These are phyloP conservation scores for Zalophus californianus DNA, from an alignment of 2,797 vertebrate genomes.

Conservation along the genomic window DNA sequence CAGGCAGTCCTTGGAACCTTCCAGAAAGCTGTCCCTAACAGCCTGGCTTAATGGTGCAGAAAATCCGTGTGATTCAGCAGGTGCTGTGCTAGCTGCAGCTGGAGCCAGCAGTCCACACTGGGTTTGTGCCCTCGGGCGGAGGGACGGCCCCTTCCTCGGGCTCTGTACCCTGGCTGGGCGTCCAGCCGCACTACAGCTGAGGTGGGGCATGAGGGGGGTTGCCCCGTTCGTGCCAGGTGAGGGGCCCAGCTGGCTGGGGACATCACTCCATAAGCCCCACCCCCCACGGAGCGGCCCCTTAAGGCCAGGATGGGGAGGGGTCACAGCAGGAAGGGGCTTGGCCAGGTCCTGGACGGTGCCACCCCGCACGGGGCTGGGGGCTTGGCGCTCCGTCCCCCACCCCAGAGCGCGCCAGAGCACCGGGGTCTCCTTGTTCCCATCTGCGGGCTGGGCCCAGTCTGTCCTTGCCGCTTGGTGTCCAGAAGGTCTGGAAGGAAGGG, in stretches of 20 bases:
- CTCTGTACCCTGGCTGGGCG: neutral
- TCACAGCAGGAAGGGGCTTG: neutral
- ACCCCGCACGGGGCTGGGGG: neutral
- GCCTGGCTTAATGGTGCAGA: neutral
- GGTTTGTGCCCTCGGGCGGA: conserved; percentile 79
- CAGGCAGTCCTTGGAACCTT: neutral
- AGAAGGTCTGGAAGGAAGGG: neutral
- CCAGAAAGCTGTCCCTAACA: neutral
- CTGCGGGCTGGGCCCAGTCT: accelerated
- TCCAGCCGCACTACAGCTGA: neutral
- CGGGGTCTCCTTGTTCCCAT: neutral
- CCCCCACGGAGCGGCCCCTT: accelerated
- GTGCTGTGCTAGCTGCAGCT: accelerated
- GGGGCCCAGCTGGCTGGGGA: neutral
- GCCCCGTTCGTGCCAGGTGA: accelerated
- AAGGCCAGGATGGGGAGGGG: neutral
- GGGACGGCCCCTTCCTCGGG: neutral
- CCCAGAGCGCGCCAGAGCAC: neutral
- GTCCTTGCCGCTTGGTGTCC: neutral
- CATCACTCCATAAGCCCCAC: accelerated
- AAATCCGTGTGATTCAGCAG: neutral
- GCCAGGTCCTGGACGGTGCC: neutral
- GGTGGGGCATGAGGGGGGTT: neutral
- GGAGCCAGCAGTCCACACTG: neutral
- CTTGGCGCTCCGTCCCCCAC: neutral